Base-by-base conservation (phyloP, 2,113 vertebrate species). In the Poeciliopsis prolifica region DNA sequence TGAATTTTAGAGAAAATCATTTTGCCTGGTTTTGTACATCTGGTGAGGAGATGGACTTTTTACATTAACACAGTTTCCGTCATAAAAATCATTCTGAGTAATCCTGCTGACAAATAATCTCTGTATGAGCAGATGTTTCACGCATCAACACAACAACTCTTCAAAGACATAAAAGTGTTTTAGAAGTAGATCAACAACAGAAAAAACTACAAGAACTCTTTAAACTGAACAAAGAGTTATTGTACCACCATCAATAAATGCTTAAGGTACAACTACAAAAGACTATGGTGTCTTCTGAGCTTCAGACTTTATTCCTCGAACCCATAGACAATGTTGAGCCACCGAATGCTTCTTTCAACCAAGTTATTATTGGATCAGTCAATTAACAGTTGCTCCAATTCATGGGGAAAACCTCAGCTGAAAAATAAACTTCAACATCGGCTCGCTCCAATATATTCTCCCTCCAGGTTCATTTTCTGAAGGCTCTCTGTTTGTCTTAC, bases 401-500 rank as follows among this genome's bases (percentile, higher is more conserved):
- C 61, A 75, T 0, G 0, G 17, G 58, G 74, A 65, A 29, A 54
- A 12, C 24, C 68, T 33, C n/a, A 44, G 72, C 65, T 64, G 61
- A 79, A 30, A 70, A 42, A 72, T 80, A 33, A 74, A 29, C 65
- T 75, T 33, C 5, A 29, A 12, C 12, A 4, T 77, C 33, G 24
- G 4, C 15, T 30, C 68, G 42, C 22, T 71, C 64, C 12, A 65
- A 83, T n/a, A 63, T 51, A 58, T 70, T 87, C 82, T 26, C 44
- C 31, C 51, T 77, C 29, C 67, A 72, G 80, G 76, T 69, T 81
- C 30, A 78, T 78, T 79, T 82, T 51, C 29, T 74, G 10, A 65
- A 65, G 33, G 65, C 60, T 44, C 42, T 42, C 10, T 78, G 77
- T 89, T 88, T 72, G 72, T 82, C 83, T 89, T 68, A 87, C 77